These are phyloP conservation scores for Sinopyrophorus schimmeli DNA, from an alignment of 2,888 invertebrate species.

Conservation along the genomic window DNA sequence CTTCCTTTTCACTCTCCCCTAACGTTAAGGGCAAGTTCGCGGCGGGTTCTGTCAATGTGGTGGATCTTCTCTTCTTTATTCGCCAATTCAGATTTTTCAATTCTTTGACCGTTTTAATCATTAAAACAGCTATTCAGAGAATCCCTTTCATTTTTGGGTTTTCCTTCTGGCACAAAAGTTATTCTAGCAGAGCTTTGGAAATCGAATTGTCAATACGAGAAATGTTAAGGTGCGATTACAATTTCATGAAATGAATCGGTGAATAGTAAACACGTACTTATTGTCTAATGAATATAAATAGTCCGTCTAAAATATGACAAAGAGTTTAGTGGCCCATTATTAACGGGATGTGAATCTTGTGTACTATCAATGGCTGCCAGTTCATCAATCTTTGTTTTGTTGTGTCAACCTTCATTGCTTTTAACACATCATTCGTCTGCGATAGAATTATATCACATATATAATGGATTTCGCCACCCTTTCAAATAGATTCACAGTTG, in stretches of 20 bases:
- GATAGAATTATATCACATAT: conserved; percentile 21
- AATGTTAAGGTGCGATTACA: not conserved
- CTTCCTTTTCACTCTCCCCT: conserved; percentile 30
- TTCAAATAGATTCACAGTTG: conserved; percentile 1
- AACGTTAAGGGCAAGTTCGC: conserved; percentile 32
- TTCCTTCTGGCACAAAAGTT: too few species aligned
- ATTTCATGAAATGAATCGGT: conserved; percentile 11
- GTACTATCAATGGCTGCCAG: conserved; percentile 11
- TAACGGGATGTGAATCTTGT: conserved; percentile 25
- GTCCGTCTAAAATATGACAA: conserved; percentile 15
- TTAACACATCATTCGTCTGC: conserved; percentile 10
- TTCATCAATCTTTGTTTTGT: conserved; percentile 29
- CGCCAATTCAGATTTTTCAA: conserved; percentile 36
- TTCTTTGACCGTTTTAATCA: conserved; percentile 31
- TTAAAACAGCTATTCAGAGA: conserved; percentile 20
- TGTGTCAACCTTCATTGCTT: conserved; percentile 18
- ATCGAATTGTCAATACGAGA: too few species aligned
- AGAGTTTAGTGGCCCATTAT: conserved; percentile 19
- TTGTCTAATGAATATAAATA: conserved; percentile 21
- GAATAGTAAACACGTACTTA: conserved; percentile 11
- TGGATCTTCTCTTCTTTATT: conserved; percentile 36
- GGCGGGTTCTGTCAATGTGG: conserved; percentile 37
- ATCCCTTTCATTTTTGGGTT: conserved; percentile 10
- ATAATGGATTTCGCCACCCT: conserved; percentile 22
- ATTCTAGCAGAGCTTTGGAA: too few species aligned